phyloP scores from a whole-genome alignment of 2,888 invertebrate genomes.

The Tiliacea citrago region DNA sequence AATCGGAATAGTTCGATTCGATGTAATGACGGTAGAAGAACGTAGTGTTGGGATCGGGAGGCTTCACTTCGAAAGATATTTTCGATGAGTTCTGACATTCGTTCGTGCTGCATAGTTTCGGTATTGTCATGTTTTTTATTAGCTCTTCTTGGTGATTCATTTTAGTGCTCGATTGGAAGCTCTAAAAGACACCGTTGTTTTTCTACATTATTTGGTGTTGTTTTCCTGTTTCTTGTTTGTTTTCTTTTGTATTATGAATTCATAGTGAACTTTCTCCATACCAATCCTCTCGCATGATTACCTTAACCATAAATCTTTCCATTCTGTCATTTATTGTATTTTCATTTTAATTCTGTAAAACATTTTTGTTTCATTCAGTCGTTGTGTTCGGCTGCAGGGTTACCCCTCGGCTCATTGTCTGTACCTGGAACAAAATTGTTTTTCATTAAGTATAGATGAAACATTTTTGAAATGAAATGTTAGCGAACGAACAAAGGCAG shows the following conservation, averaged over 20 bases:
- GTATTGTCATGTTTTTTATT: conserved; percentile 61
- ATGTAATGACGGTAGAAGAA: conserved; percentile 58
- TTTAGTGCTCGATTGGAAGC: conserved; percentile 28
- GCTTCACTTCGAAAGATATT: conserved; percentile 74
- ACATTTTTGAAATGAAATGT: conserved; percentile 49
- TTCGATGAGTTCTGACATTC: conserved; percentile 78
- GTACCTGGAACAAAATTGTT: conserved; percentile 64
- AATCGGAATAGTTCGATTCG: conserved; percentile 63
- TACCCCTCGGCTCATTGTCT: conserved; percentile 33
- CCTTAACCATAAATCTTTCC: conserved; percentile 39
- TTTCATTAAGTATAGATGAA: conserved; percentile 55
- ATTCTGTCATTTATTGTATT: conserved; percentile 40
- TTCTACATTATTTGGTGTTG: conserved; percentile 41
- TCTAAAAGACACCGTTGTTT: conserved; percentile 9
- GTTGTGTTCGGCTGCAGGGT: conserved; percentile 16
- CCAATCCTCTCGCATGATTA: conserved; percentile 31
- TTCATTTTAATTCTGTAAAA: conserved; percentile 32
- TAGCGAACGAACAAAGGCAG: conserved; percentile 31
- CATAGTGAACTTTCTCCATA: conserved; percentile 26
- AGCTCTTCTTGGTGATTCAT: conserved; percentile 58
- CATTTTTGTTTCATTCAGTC: conserved; percentile 34
- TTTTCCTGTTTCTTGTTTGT: conserved; percentile 33
- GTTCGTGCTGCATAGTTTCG: conserved; percentile 62
- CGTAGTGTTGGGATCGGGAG: conserved; percentile 71
- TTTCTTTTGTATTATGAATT: conserved; percentile 23